A percentile compares a stretch with the other conserved stretches of the same genome.
Evolutionary conservation across 30 jellyfish, hydroid and myxozoan species (phyloP).

Genomic region (Aurelia sp.): DNA sequence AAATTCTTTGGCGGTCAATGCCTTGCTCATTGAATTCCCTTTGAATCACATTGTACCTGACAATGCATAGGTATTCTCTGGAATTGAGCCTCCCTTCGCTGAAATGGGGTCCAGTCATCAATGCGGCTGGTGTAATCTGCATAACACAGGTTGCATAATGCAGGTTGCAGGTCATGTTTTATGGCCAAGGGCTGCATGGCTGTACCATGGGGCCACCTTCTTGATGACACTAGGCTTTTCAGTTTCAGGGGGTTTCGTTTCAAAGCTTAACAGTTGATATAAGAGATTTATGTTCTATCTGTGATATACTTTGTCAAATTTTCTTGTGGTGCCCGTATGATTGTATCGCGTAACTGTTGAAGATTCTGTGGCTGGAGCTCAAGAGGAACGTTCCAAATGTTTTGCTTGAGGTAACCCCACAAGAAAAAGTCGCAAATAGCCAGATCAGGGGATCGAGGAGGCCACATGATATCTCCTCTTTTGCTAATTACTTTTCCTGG

Average conservation of each 20-base stretch:
- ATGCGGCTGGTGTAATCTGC: too few species aligned
- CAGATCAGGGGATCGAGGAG: conserved; percentile 15
- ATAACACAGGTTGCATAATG: too few species aligned
- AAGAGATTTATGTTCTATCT: too few species aligned
- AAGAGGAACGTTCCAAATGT: neutral
- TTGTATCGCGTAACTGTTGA: neutral
- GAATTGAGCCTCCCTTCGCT: neutral
- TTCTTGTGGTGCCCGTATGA: too few species aligned
- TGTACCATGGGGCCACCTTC: too few species aligned
- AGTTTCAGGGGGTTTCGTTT: too few species aligned
- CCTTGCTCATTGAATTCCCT: neutral
- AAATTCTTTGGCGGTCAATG: neutral
- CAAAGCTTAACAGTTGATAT: too few species aligned
- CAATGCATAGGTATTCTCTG: neutral
- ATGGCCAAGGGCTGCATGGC: too few species aligned
- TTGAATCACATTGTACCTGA: conserved; percentile 1
- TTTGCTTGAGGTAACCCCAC: conserved; percentile 15
- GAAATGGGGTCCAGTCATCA: conserved; percentile 16
- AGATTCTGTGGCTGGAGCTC: conserved; percentile 7
- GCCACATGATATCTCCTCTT: conserved; percentile 2
- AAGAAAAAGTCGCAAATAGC: conserved; percentile 16
- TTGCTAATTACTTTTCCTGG: conserved; percentile 9
- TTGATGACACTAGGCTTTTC: too few species aligned
- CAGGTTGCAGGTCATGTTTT: too few species aligned
- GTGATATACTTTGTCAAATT: too few species aligned